These are phyloP conservation scores for Pandemis heparana DNA, from an alignment of 2,888 invertebrate genomes.

Conservation along the genomic window DNA sequence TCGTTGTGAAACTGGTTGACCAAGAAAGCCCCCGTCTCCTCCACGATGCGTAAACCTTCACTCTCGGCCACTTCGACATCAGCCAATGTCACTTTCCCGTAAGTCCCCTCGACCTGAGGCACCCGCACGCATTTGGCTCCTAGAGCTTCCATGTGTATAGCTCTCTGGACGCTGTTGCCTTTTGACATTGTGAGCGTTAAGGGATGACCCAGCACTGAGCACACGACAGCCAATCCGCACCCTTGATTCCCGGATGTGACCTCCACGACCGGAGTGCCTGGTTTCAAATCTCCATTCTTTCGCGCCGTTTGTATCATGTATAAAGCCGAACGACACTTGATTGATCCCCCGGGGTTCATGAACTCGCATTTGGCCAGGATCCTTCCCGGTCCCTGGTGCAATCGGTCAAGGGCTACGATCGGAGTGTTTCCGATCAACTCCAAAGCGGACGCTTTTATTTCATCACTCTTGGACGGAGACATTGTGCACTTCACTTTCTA, in stretches of 20 bases:
- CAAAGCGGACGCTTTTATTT: conserved; percentile 75
- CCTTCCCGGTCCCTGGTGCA: conserved; percentile 74
- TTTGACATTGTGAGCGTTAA: conserved; percentile 78
- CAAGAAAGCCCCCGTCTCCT: conserved; percentile 71
- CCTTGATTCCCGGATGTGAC: conserved; percentile 81
- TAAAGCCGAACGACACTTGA: conserved; percentile 76
- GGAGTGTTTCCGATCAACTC: conserved; percentile 80
- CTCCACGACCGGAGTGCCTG: conserved; percentile 72
- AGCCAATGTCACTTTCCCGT: conserved; percentile 75
- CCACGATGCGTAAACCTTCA: conserved; percentile 64
- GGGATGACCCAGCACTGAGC: conserved; percentile 75
- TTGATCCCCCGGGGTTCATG: conserved; percentile 80
- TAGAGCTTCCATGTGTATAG: conserved; percentile 80
- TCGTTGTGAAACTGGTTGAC: conserved; percentile 77
- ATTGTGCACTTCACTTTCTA: conserved; percentile 45
- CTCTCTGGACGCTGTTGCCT: conserved; percentile 77
- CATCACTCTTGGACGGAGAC: conserved; percentile 58
- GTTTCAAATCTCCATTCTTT: conserved; percentile 65
- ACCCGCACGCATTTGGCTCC: conserved; percentile 75
- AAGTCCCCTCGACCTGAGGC: conserved; percentile 77
- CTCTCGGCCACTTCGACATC: conserved; percentile 74
- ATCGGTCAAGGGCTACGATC: conserved; percentile 74
- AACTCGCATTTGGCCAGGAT: conserved; percentile 80
- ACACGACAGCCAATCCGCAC: conserved; percentile 78
- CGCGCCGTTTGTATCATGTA: conserved; percentile 71